A percentile compares a stretch with the other conserved stretches of the same genome.
Conservation (phyloP, 1,140 invertebrate species). For the Campoletis sonorensis region DNA sequence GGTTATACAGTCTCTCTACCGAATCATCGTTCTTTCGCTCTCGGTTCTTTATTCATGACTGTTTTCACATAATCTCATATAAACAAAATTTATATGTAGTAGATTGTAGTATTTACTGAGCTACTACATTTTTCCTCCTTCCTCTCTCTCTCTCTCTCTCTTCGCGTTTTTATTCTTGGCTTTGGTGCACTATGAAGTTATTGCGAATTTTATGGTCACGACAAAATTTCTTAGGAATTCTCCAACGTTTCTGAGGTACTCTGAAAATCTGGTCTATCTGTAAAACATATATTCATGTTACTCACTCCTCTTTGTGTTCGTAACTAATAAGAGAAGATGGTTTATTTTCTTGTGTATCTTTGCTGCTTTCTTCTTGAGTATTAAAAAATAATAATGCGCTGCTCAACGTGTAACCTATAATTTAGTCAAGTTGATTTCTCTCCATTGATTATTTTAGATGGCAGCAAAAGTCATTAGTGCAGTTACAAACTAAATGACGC, state of each 20-base stretch:
- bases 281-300: not conserved
- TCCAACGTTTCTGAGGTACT: not conserved
- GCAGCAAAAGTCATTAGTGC: too few relatives aligned
- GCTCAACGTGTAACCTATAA: not conserved
- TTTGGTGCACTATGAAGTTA: not conserved
- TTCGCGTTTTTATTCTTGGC: not conserved
- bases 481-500: too few relatives aligned
- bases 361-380: not conserved
- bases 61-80: not conserved
- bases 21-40: not conserved
- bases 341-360: not conserved
- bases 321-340: not conserved
- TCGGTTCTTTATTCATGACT: not conserved
- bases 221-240: not conserved
- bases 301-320: not conserved
- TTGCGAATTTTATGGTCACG: not conserved
- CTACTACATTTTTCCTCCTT: not conserved
- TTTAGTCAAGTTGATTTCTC: not conserved
- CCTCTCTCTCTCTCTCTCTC: too few relatives aligned
- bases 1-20: not conserved
- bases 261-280: not conserved
- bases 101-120: not conserved
- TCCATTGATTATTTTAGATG: not conserved
- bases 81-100: not conserved
- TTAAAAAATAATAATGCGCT: too few relatives aligned